A percentile compares a stretch with the other conserved stretches of the same genome.
Evolutionary conservation across 2,888 invertebrate species (phyloP).

Genomic region (Drosophila acutilabella): DNA sequence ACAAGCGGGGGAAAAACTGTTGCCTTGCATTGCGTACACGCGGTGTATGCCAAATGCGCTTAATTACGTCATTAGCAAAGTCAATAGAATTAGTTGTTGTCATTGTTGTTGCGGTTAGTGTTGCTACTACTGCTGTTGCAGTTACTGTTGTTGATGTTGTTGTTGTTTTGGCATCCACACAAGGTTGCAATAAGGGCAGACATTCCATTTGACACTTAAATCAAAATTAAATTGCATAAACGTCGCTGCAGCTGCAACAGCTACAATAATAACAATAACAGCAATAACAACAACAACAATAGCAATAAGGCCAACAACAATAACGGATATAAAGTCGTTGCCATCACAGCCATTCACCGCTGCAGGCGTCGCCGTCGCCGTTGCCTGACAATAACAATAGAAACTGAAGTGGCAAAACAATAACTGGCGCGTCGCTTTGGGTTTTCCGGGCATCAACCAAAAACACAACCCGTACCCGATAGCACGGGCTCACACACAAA

Average conservation of each 20-base stretch:
- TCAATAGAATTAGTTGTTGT: slow-evolving; percentile 79
- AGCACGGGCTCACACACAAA: slow-evolving; percentile 23
- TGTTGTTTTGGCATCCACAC: slow-evolving; percentile 35
- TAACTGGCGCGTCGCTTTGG: slow-evolving; percentile 77
- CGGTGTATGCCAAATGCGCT: slow-evolving; percentile 63
- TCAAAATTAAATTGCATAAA: slow-evolving; percentile 78
- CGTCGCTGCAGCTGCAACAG: slow-evolving; percentile 41
- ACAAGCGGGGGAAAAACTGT: slow-evolving; percentile 45
- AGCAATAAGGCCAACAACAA: slow-evolving; percentile 16
- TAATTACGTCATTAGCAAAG: slow-evolving; percentile 84
- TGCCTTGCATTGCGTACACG: slow-evolving; percentile 54
- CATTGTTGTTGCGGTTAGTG: slow-evolving; percentile 30
- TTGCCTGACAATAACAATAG: slow-evolving; percentile 75
- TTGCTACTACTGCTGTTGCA: too few relatives aligned
- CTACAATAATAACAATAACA: slow-evolving; percentile 30
- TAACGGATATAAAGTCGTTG: slow-evolving; percentile 68
- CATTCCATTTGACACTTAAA: slow-evolving; percentile 73
- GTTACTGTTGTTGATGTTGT: slow-evolving; percentile 44
- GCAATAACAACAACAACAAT: slow-evolving; percentile 28
- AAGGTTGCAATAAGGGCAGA: slow-evolving; percentile 47
- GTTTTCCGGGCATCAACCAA: slow-evolving; percentile 71
- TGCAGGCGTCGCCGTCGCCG: slow-evolving; percentile 24
- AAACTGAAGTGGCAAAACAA: slow-evolving; percentile 81
- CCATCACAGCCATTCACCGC: slow-evolving; percentile 44
- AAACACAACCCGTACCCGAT: slow-evolving; percentile 38